These are phyloP conservation scores for Amniataba percoides DNA, from an alignment of 2,797 vertebrate species.

Conservation along the genomic window DNA sequence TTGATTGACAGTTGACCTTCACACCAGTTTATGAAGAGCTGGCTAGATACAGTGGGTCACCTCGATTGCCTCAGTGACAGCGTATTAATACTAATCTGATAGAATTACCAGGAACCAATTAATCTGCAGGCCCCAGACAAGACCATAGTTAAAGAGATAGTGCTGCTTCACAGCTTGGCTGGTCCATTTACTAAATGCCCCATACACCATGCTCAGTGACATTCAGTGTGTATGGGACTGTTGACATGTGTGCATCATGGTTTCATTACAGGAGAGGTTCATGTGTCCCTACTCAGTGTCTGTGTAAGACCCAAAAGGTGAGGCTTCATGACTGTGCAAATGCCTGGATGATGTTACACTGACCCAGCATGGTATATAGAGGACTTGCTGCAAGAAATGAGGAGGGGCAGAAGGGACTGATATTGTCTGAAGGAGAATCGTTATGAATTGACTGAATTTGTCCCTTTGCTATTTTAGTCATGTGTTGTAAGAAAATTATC, in stretches of 20 bases:
- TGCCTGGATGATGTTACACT: conserved; percentile 42
- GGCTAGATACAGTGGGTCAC: conserved; percentile 72
- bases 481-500: not conserved
- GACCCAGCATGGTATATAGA: conserved; percentile 42
- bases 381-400: conserved; percentile 44
- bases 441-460: not conserved
- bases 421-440: conserved; percentile 11
- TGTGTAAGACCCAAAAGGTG: conserved; percentile 54
- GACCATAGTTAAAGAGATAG: conserved; percentile 71
- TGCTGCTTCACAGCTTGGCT: conserved; percentile 50
- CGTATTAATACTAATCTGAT: conserved; percentile 86
- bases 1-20: conserved; percentile 89
- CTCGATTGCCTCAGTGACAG: conserved; percentile 70
- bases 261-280: conserved; percentile 39
- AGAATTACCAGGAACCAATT: conserved; percentile 84
- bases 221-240: conserved; percentile 13
- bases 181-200: conserved; percentile 26
- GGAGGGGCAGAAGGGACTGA: conserved; percentile 21
- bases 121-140: conserved; percentile 70
- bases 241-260: conserved; percentile 1
- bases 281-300: conserved; percentile 26
- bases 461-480: not conserved
- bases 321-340: conserved; percentile 45
- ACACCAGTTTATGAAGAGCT: conserved; percentile 78
- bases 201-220: conserved; percentile 9